phyloP scores from a whole-genome alignment of 2,797 vertebrate genomes.

The Staurois parvus region DNA sequence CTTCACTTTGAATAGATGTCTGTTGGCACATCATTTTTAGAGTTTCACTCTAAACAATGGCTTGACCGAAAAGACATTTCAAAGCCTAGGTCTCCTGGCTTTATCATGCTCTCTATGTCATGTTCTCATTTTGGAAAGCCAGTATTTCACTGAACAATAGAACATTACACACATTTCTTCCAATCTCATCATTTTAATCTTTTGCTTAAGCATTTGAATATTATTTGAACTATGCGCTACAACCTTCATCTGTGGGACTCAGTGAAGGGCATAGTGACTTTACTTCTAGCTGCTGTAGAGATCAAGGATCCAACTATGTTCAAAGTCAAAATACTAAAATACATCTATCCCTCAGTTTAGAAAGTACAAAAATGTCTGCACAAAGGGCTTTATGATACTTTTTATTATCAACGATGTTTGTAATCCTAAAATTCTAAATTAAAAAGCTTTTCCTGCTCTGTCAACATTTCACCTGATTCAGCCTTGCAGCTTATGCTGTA shows the following conservation, averaged over 20 bases:
- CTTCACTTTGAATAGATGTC: conserved; percentile 36
- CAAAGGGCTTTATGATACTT: too few species aligned
- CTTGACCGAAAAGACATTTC: conserved; percentile 8
- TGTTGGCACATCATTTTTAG: conserved; percentile 23
- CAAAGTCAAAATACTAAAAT: neutral
- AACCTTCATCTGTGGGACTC: neutral
- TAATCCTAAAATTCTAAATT: too few species aligned
- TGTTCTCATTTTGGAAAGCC: conserved; percentile 6
- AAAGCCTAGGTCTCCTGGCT: neutral
- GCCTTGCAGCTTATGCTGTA: too few species aligned
- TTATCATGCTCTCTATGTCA: neutral
- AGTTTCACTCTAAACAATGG: conserved; percentile 23
- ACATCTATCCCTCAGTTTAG: neutral
- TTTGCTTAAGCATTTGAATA: neutral
- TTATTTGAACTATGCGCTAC: neutral
- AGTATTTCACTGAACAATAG: neutral
- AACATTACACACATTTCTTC: neutral
- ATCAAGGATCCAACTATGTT: neutral
- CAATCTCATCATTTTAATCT: neutral
- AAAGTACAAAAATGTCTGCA: too few species aligned
- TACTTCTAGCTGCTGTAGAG: neutral
- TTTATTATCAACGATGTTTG: too few species aligned
- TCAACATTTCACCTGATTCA: too few species aligned
- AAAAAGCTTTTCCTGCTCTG: too few species aligned
- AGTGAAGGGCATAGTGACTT: neutral